phyloP scores from a whole-genome alignment of 1,140 invertebrate species.

The Trissolcus basalis region DNA sequence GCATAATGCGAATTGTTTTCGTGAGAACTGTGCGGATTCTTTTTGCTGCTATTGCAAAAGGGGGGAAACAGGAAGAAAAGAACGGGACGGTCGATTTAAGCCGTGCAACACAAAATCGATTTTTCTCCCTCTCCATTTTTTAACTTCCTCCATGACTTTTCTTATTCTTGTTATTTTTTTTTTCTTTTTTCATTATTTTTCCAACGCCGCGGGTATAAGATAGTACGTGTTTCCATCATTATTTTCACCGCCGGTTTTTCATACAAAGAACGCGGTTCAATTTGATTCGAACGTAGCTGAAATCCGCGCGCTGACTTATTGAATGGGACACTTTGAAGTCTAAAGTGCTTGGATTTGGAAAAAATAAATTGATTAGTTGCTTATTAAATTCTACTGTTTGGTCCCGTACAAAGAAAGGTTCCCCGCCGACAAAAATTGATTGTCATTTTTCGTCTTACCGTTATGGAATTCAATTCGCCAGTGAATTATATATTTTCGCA shows the following conservation, averaged over 20 bases:
- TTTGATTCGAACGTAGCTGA: slow-evolving; percentile 3
- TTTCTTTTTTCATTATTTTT: slow-evolving; percentile 16
- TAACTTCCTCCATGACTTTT: no score
- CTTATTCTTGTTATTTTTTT: no score
- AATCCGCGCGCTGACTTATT: slow-evolving; percentile 12
- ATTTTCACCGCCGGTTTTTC: slow-evolving; percentile 14
- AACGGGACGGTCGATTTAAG: slow-evolving; percentile 4
- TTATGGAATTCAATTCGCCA: no score
- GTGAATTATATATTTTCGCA: no score
- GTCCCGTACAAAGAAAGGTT: not conserved
- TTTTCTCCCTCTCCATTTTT: slow-evolving; percentile 1
- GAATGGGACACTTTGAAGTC: slow-evolving; percentile 1
- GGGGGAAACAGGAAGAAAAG: slow-evolving; percentile 2
- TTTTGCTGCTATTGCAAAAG: slow-evolving; percentile 2
- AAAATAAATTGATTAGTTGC: slow-evolving; percentile 9
- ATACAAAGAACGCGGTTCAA: slow-evolving; percentile 1
- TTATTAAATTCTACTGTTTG: slow-evolving; percentile 1
- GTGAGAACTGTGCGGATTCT: slow-evolving; percentile 27
- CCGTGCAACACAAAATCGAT: slow-evolving; percentile 21
- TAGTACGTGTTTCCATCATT: slow-evolving; percentile 12
- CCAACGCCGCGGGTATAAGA: not conserved
- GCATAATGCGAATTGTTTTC: slow-evolving; percentile 41
- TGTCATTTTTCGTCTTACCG: no score
- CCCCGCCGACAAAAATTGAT: no score
- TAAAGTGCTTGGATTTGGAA: slow-evolving; percentile 3